Percentiles rank a stretch among this genome's conserved stretches.
These are phyloP conservation scores for Ornithoptera alexandrae DNA, from an alignment of 2,888 invertebrate species.

Conservation along the genomic window DNA sequence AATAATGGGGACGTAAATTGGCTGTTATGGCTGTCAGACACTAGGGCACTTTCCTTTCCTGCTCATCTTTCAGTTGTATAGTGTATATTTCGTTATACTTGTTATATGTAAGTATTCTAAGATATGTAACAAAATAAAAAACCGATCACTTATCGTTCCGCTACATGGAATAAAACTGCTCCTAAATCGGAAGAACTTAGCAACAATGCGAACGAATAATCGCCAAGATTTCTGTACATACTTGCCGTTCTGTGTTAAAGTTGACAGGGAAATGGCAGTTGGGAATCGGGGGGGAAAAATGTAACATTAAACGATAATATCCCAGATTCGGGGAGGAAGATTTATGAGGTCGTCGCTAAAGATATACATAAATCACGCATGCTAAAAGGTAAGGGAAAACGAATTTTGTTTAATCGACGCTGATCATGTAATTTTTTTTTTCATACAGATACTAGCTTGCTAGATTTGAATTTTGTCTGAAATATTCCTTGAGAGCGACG, in stretches of 20 bases:
- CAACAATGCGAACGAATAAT: slow-evolving; percentile 9
- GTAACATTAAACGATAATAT: slow-evolving; percentile 28
- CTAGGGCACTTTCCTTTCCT: too few relatives aligned
- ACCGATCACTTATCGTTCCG: too few relatives aligned
- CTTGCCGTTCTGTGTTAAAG: slow-evolving; percentile 22
- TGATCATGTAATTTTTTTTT: background rate
- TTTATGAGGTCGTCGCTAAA: slow-evolving; percentile 20
- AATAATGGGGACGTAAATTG: too few relatives aligned
- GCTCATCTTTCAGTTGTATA: too few relatives aligned
- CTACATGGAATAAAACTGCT: background rate
- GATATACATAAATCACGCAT: slow-evolving; percentile 27
- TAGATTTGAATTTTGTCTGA: too few relatives aligned
- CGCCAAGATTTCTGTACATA: slow-evolving; percentile 20
- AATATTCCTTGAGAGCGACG: too few relatives aligned
- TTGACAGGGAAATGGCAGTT: slow-evolving; percentile 28
- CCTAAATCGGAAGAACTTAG: background rate
- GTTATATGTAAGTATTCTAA: too few relatives aligned
- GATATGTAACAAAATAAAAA: too few relatives aligned
- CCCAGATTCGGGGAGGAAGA: slow-evolving; percentile 18
- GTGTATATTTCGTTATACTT: too few relatives aligned
- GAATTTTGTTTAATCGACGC: slow-evolving; percentile 20
- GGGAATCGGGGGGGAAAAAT: slow-evolving; percentile 24
- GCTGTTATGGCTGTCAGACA: too few relatives aligned
- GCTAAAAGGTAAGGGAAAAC: slow-evolving; percentile 21
- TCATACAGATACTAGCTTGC: too few relatives aligned